A percentile compares a stretch with the other conserved stretches of the same genome.
Evolutionary conservation across 2,888 invertebrate genomes (phyloP).

Genomic region (Mythimna ferrago): DNA sequence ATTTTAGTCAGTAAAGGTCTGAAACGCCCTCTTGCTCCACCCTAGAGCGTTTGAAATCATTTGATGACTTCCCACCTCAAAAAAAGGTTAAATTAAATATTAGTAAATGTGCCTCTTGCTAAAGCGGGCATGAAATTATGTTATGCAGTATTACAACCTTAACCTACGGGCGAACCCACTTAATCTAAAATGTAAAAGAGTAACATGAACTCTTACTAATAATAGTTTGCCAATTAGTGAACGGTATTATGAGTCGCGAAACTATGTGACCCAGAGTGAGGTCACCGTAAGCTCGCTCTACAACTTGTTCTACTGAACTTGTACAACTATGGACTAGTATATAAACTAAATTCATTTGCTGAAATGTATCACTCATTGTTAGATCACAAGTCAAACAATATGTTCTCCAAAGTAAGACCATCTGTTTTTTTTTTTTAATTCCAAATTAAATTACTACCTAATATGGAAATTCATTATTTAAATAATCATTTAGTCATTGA

Average conservation of each 20-base stretch:
- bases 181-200: conserved; percentile 9
- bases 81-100: no score
- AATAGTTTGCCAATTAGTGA: conserved; percentile 42
- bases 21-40: no score
- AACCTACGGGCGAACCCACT: not conserved
- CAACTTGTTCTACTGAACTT: conserved; percentile 34
- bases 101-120: no score
- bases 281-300: conserved; percentile 42
- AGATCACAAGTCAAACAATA: conserved; percentile 70
- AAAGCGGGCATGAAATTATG: not conserved
- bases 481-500: not conserved
- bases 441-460: no score
- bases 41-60: no score
- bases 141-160: not conserved
- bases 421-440: not conserved
- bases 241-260: conserved; percentile 30
- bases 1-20: no score
- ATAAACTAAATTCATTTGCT: conserved; percentile 38
- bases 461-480: no score
- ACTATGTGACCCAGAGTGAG: conserved; percentile 48
- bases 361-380: conserved; percentile 69
- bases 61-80: no score
- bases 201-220: not conserved
- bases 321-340: conserved; percentile 51
- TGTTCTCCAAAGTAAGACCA: conserved; percentile 64